A percentile compares a stretch with the other conserved stretches of the same genome.
phyloP scores from a whole-genome alignment of 1,140 invertebrate genomes.

The Leptestheria dahalacensis region DNA sequence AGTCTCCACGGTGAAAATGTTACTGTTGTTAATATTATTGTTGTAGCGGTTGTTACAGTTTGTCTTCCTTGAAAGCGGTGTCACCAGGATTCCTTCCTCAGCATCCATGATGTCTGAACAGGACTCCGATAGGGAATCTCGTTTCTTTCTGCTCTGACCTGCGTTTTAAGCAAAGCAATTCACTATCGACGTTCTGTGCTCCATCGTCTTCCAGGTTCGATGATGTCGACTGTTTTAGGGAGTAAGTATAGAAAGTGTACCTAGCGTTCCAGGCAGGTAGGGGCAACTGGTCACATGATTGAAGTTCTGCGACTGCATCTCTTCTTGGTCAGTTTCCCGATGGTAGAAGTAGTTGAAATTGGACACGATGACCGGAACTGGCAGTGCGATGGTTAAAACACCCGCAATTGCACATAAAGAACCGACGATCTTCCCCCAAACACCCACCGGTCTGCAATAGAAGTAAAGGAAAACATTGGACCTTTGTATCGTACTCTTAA shows the following conservation, averaged over 20 bases:
- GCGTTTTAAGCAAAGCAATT: slow-evolving; percentile 20
- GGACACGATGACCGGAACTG: slow-evolving; percentile 97
- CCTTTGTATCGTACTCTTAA: too few relatives aligned
- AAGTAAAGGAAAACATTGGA: neutral
- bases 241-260: slow-evolving; percentile 32
- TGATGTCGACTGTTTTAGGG: neutral
- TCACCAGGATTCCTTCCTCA: slow-evolving; percentile 68
- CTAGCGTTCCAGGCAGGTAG: slow-evolving; percentile 80
- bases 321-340: slow-evolving; percentile 94
- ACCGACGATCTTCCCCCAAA: slow-evolving; percentile 97
- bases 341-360: slow-evolving; percentile 99
- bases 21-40: slow-evolving; percentile 72
- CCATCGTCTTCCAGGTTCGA: too few relatives aligned
- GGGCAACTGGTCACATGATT: slow-evolving; percentile 93
- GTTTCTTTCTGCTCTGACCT: slow-evolving; percentile 77
- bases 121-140: slow-evolving; percentile 69
- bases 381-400: slow-evolving; percentile 93
- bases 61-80: slow-evolving; percentile 56
- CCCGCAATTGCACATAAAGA: slow-evolving; percentile 98
- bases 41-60: slow-evolving; percentile 77
- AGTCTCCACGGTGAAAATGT: slow-evolving; percentile 81
- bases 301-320: slow-evolving; percentile 95
- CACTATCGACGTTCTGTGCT: too few relatives aligned
- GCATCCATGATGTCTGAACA: slow-evolving; percentile 83
- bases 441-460: slow-evolving; percentile 74